Base-by-base conservation (phyloP, 2,888 invertebrate genomes). In the Hemaris fuciformis region DNA sequence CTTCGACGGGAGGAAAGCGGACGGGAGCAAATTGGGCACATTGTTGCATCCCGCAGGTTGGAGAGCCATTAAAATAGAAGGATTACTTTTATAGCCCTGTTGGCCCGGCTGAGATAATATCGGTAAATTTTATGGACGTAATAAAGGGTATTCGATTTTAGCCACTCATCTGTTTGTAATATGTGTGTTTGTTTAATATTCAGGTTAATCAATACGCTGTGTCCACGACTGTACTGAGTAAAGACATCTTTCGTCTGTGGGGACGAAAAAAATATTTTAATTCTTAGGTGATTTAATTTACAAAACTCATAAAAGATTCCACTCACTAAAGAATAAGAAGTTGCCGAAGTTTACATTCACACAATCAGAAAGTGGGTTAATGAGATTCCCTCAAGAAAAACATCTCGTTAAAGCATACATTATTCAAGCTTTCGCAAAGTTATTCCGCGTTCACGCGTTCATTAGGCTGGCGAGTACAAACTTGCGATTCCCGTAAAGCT, bases 361-460 rank as follows among this genome's bases (percentile, higher is more conserved):
- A 90, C 87, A 91, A 89, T 89, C 89, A 87, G 84, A 89, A 91
- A 89, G 86, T 91, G 87, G 91, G 92, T 88, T 91, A 92, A 92
- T 90, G 90, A 88, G 89, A 92, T 92, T 91, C 91, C 80, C 81
- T 86, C 85, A 91, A 92, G 92, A 91, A 92, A 92, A 92, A 91
- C 92, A 92, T 91, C 91, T 92, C 90, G 89, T 91, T 92, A 91
- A 86, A 89, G 83, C 89, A 91, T 91, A 91, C 91, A 91, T 92
- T 89, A 92, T 92, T 91, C 91, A 91, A 87, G 88, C 88, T 88
- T 85, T 87, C 81, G 83, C 83, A 79, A 89, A 91, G 87, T 91
- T 91, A 90, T 90, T 88, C 86, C 86, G 87, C 86, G 84, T 88
- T 91, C 91, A 91, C 88, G 91, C 91, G 91, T 91, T 91, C 89